Base-by-base conservation (phyloP, 2,797 vertebrate genomes). In the Crossoptilon crossoptilon region DNA sequence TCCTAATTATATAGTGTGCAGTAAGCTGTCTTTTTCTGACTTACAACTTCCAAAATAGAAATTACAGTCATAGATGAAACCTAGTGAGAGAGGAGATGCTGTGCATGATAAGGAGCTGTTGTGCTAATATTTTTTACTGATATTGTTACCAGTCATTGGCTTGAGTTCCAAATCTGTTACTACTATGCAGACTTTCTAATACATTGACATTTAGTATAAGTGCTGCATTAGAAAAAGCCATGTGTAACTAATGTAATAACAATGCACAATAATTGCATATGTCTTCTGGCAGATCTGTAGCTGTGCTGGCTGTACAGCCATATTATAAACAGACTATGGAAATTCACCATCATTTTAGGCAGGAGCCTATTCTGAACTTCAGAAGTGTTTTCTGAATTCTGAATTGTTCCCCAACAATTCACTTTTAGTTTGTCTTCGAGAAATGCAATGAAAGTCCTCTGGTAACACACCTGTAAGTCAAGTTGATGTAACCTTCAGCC, bases 1-100 rank as follows among this genome's bases (percentile, higher is more conserved):
- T 95, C 68, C 71, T 95, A 95, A 96, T 92, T 95, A 91, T 69
- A 63, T 63, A 90, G 80, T 92, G 83, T 93, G 64, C 41, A 78
- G 44, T 70, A 67, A 69, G 44, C 60, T 4, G 51, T 84, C 88
- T 93, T 53, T 92, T 96, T 96, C 63, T 95, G 83, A 84, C 87
- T 91, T 92, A 59, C 35, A 89, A 68, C 37, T 68, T 84, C 89
- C 76, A 71, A 92, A 90, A 68, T 71, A 88, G 85, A 88, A 76
- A 62, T 86, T 48, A 71, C 41, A 79, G 33, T 94, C 29, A 44
- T 70, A 93, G 91, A 92, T 55, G 60, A 73, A 88, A 35, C 5
- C 10, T 29, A 41, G 56, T 18, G 67, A 87, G 26, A 77, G 62
- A 75, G 74, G 64, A 53, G 43, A 31, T 0, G 0, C 44, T 4